Evolutionary conservation across 2,888 invertebrate species (phyloP), one percentile per base, ranked within the genome.

Genomic region (Lissocephala sabroskyi): DNA sequence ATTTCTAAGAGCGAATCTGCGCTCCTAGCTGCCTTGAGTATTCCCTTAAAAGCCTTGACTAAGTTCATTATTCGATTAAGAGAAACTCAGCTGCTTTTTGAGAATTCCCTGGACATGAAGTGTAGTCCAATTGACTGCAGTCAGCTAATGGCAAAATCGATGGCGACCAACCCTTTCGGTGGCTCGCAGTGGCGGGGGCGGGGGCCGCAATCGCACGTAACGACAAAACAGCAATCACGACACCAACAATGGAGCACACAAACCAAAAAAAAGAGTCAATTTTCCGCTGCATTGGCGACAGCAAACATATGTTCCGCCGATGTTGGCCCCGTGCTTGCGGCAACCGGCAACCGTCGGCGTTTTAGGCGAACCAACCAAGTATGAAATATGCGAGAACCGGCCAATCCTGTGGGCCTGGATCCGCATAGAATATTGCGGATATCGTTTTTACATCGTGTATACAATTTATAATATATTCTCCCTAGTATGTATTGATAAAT

Each of bases 251-350:
- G 23, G 30, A 4, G n/a, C n/a, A n/a, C n/a, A 16, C 17, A 41
- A 41, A 37, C 28, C 19, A 37, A 46, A 45, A 56, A 58, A 58
- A 59, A 48, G 41, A 60, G 49, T 51, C 46, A 51, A 68, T 70
- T 68, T 61, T 48, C 62, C 70, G 70, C 62, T 70, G 71, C 65
- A 70, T 65, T 65, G 70, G 65, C 62, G 70, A 70, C 65, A 56
- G 59, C 49, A 19, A 35, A 50, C 45, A 51, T 46, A 43, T 51
- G 45, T 45, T 13, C n/a, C 32, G 26, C 45, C 41, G 35, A 46
- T 67, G 67, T 64, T 67, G 66, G 62, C 48, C 59, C 62, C 66
- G 62, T 62, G n/a, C n/a, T 62, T 62, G 56, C 64, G 64, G 56
- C 65, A 52, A 44, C 36, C 45, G 26, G 28, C 32, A 10, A 1